These are phyloP conservation scores for Psococerastis gibbosa DNA, from an alignment of 2,888 invertebrate species.

Conservation along the genomic window DNA sequence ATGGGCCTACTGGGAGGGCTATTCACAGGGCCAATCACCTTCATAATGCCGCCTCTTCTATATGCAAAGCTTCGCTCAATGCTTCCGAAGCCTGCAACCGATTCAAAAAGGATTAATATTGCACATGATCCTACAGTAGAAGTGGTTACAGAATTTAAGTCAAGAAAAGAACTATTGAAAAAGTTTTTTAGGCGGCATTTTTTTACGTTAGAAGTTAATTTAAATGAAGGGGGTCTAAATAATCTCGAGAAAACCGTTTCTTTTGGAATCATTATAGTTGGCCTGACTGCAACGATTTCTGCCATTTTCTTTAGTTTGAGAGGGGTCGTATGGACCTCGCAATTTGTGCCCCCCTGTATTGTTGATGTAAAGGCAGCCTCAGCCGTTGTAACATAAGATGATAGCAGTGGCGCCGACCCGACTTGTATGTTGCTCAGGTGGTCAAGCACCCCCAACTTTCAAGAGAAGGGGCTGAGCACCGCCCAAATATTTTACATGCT, in stretches of 20 bases:
- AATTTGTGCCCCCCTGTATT: slow-evolving; percentile 8
- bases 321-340: slow-evolving; percentile 7
- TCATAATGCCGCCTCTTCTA: slow-evolving; percentile 8
- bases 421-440: too few relatives aligned
- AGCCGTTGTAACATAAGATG: slow-evolving; percentile 1
- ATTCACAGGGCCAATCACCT: slow-evolving; percentile 7
- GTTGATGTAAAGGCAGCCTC: slow-evolving; percentile 6
- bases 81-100: neutral
- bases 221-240: slow-evolving; percentile 1
- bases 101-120: neutral
- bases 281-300: slow-evolving; percentile 1
- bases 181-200: slow-evolving; percentile 4
- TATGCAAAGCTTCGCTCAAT: slow-evolving; percentile 3
- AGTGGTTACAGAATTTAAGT: neutral
- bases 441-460: too few relatives aligned
- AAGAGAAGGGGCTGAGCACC: too few relatives aligned
- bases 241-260: neutral
- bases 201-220: slow-evolving; percentile 4
- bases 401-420: too few relatives aligned
- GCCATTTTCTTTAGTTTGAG: slow-evolving; percentile 3
- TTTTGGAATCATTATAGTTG: neutral
- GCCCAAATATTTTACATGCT: too few relatives aligned
- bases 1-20: slow-evolving; percentile 7
- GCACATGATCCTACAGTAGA: neutral
- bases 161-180: neutral